These are phyloP conservation scores for Microtus oregoni DNA, from an alignment of 2,113 vertebrate genomes.

Conservation along the genomic window DNA sequence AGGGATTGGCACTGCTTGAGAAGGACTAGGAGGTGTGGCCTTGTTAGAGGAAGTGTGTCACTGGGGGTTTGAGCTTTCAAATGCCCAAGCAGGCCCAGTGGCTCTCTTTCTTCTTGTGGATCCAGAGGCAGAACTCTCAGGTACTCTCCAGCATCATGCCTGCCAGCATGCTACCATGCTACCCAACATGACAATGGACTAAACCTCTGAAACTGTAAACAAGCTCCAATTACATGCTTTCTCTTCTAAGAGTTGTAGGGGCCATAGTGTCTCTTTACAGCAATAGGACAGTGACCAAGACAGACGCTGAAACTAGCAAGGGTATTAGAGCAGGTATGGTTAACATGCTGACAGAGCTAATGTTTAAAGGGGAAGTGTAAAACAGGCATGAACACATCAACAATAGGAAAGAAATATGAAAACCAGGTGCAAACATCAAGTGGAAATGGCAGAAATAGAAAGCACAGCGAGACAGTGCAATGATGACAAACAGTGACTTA, in stretches of 20 bases:
- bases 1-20: not conserved
- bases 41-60: not conserved
- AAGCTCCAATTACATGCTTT: not conserved
- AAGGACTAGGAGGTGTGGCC: not conserved
- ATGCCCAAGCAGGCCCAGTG: not conserved
- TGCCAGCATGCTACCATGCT: not conserved
- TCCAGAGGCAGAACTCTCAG: not conserved
- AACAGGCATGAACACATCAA: not conserved
- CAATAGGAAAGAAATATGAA: not conserved
- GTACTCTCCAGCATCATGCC: not conserved
- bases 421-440: not conserved
- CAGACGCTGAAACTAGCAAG: not conserved
- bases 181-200: not conserved
- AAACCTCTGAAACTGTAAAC: not conserved
- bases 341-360: not conserved
- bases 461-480: not conserved
- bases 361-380: not conserved
- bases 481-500: not conserved
- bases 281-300: not conserved
- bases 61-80: not conserved
- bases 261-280: not conserved
- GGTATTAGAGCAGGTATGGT: not conserved
- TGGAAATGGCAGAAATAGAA: slow-evolving; percentile 4
- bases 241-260: not conserved
- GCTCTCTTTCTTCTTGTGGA: not conserved